Percentiles rank a stretch among this genome's conserved stretches.
These are phyloP conservation scores for Origma solitaria DNA, from an alignment of 2,113 vertebrate species.

Conservation along the genomic window DNA sequence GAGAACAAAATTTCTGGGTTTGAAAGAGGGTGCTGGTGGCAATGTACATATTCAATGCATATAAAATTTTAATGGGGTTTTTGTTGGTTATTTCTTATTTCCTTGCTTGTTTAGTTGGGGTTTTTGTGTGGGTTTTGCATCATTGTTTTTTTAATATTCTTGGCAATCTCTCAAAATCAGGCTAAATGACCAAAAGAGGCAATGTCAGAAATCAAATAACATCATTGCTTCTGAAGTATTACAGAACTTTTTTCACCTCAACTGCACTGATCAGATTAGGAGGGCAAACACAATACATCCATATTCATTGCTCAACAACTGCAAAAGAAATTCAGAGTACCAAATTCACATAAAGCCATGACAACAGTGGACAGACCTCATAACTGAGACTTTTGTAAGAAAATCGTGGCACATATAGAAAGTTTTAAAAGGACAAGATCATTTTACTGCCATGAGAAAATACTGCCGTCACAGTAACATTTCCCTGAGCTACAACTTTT, in stretches of 20 bases:
- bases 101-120: not conserved
- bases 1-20: not conserved
- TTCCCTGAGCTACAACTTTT: not conserved
- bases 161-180: not conserved
- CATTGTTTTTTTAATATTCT: not conserved
- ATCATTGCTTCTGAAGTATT: not conserved
- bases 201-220: not conserved
- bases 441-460: not conserved
- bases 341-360: not conserved
- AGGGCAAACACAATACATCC: not conserved
- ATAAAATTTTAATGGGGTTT: not conserved
- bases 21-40: not conserved
- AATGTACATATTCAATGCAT: not conserved
- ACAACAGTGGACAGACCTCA: fast-evolving
- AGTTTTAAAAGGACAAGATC: not conserved
- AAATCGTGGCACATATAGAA: not conserved
- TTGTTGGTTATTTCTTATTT: not conserved
- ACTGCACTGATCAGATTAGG: not conserved
- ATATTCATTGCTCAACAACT: not conserved
- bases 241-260: not conserved
- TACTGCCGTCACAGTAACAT: not conserved
- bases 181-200: not conserved
- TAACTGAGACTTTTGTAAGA: not conserved
- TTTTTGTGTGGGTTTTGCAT: not conserved
- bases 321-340: not conserved